These are phyloP conservation scores for Drosophila rhopaloa DNA, from an alignment of 1,140 invertebrate species.

Conservation along the genomic window DNA sequence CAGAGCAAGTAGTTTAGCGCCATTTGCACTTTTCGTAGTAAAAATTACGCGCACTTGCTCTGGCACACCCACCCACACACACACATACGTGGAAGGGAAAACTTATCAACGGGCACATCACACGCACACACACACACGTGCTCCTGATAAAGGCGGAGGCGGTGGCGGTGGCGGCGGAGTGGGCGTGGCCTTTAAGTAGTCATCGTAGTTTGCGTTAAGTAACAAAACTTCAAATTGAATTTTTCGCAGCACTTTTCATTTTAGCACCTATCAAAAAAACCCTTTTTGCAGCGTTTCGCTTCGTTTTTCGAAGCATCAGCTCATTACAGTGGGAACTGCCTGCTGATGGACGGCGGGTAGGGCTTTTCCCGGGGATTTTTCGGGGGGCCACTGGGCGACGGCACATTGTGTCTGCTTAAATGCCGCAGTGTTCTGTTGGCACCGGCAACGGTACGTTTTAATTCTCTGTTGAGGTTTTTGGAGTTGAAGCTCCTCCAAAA, in stretches of 20 bases:
- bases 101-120: conserved; percentile 76
- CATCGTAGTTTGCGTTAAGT: conserved; percentile 78
- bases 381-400: neutral
- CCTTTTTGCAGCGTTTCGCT: conserved; percentile 44
- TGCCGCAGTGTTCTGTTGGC: conserved; percentile 54
- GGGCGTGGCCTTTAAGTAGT: conserved; percentile 76
- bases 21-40: conserved; percentile 82
- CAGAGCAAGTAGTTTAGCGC: conserved; percentile 80
- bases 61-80: conserved; percentile 15
- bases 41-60: conserved; percentile 67
- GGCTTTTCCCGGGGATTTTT: neutral
- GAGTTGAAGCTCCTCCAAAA: conserved; percentile 37
- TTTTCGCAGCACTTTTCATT: conserved; percentile 78
- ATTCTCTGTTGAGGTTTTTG: conserved; percentile 30
- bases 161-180: neutral
- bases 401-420: conserved; percentile 60
- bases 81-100: conserved; percentile 19
- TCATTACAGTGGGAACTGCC: conserved; percentile 52
- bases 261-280: conserved; percentile 77
- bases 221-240: conserved; percentile 82
- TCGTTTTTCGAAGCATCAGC: conserved; percentile 55
- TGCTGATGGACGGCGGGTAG: conserved; percentile 13
- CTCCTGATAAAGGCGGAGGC: conserved; percentile 17
- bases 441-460: conserved; percentile 47
- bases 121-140: conserved; percentile 36